These are phyloP conservation scores for Xenopus petersii DNA, from an alignment of 2,797 vertebrate genomes.

Conservation along the genomic window DNA sequence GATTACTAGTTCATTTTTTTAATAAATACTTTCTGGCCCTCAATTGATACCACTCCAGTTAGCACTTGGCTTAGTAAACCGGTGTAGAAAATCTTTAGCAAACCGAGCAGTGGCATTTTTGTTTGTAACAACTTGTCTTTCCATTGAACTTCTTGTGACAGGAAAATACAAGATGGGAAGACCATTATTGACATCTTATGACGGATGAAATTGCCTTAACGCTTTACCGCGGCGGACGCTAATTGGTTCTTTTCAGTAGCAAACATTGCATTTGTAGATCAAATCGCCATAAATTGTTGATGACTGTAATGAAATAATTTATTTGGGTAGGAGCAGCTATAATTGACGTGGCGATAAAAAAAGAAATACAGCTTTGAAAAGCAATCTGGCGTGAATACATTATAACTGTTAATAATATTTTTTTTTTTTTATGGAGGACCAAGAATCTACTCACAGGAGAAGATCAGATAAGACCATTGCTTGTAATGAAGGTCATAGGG, in stretches of 20 bases:
- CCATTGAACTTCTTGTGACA: background rate
- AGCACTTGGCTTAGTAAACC: background rate
- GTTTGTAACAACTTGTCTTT: conserved; percentile 1
- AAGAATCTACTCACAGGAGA: too few species aligned
- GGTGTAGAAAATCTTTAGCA: background rate
- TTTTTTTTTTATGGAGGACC: too few species aligned
- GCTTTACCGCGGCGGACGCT: background rate
- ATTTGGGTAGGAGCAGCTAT: background rate
- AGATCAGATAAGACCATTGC: too few species aligned
- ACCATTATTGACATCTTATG: background rate
- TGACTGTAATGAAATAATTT: background rate
- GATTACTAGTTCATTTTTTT: too few species aligned
- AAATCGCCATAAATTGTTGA: background rate
- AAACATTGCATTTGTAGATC: background rate
- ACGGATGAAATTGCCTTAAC: background rate
- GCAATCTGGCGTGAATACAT: too few species aligned
- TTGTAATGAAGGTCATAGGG: too few species aligned
- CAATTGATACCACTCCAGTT: background rate
- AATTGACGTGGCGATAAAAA: too few species aligned
- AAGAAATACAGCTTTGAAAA: too few species aligned
- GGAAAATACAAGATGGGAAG: background rate
- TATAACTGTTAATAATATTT: too few species aligned
- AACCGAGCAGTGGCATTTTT: conserved; percentile 26
- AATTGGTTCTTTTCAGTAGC: background rate
- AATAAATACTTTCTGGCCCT: too few species aligned